Percentiles rank a stretch among this genome's conserved stretches.
Conservation (phyloP, 1,140 invertebrate species). For the Brachionus rubens region DNA sequence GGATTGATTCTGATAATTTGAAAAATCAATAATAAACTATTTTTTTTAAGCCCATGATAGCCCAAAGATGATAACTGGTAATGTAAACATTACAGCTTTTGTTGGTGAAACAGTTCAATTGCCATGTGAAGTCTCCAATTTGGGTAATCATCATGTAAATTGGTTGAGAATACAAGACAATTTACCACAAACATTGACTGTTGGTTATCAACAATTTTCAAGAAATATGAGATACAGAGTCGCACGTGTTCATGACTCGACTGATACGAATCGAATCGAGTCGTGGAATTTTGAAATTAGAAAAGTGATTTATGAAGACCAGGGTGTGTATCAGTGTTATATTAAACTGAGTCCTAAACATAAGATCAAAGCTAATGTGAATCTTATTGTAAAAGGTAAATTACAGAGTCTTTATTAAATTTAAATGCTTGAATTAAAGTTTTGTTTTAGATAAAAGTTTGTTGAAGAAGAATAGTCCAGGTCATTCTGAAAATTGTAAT, state of each 20-base stretch:
- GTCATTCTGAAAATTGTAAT: no score
- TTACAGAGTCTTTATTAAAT: neutral
- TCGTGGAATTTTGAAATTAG: slow-evolving; percentile 45
- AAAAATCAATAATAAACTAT: no score
- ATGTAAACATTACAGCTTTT: slow-evolving; percentile 10
- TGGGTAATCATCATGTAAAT: slow-evolving; percentile 21
- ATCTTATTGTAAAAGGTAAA: slow-evolving; percentile 16
- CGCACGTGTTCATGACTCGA: neutral
- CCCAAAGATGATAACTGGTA: slow-evolving; percentile 12
- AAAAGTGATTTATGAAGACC: slow-evolving; percentile 29
- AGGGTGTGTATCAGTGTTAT: slow-evolving; percentile 20
- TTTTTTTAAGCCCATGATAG: neutral
- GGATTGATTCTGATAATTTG: no score
- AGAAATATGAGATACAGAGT: slow-evolving; percentile 33
- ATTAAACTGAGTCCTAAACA: neutral
- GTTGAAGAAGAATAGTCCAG: neutral
- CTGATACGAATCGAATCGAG: neutral
- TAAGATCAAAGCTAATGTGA: slow-evolving; percentile 14
- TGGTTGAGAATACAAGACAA: slow-evolving; percentile 15
- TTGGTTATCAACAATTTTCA: slow-evolving; percentile 41
- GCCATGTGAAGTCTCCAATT: slow-evolving; percentile 26
- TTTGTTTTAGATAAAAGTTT: neutral
- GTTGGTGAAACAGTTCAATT: slow-evolving; percentile 21
- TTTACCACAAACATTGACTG: slow-evolving; percentile 19
- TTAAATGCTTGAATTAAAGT: neutral